Conservation (phyloP, 2,113 vertebrate species). For the Dasyprocta punctata region DNA sequence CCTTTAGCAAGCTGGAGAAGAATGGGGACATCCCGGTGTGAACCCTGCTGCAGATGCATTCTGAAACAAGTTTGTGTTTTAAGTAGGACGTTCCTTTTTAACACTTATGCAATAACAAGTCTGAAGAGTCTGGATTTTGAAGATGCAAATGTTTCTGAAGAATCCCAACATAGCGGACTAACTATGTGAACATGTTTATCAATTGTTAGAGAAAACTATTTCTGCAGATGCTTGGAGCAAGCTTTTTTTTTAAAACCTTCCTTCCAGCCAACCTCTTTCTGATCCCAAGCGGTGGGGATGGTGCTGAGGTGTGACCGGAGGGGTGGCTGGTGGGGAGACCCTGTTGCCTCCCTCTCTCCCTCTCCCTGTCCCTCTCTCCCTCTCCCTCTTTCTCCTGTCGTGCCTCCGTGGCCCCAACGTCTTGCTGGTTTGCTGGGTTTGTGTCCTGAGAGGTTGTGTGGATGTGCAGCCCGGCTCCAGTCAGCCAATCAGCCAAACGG, state of each 20-base stretch:
- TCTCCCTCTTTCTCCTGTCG: background rate
- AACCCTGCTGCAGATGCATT: background rate
- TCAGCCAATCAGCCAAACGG: background rate
- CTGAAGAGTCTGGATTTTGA: slow-evolving; percentile 60
- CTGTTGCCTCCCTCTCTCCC: background rate
- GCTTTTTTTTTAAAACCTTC: slow-evolving; percentile 6
- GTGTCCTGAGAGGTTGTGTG: background rate
- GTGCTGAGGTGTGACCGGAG: slow-evolving; percentile 4
- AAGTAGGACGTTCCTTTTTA: background rate
- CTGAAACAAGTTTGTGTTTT: background rate
- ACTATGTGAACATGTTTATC: slow-evolving; percentile 59
- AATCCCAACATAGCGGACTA: slow-evolving; percentile 19
- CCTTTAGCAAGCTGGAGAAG: background rate
- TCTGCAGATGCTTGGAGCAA: slow-evolving; percentile 21
- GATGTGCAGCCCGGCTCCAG: background rate
- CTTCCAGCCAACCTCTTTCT: background rate
- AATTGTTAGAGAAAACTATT: slow-evolving; percentile 57
- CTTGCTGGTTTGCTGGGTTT: background rate
- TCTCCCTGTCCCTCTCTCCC: background rate
- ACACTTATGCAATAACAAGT: slow-evolving; percentile 12
- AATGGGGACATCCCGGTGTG: background rate
- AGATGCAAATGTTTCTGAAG: slow-evolving; percentile 63
- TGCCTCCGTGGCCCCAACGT: background rate
- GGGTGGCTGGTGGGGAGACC: no score
- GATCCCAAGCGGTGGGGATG: background rate